Base-by-base conservation (phyloP, 2,797 vertebrate genomes). In the Ctenosaura bakeri region DNA sequence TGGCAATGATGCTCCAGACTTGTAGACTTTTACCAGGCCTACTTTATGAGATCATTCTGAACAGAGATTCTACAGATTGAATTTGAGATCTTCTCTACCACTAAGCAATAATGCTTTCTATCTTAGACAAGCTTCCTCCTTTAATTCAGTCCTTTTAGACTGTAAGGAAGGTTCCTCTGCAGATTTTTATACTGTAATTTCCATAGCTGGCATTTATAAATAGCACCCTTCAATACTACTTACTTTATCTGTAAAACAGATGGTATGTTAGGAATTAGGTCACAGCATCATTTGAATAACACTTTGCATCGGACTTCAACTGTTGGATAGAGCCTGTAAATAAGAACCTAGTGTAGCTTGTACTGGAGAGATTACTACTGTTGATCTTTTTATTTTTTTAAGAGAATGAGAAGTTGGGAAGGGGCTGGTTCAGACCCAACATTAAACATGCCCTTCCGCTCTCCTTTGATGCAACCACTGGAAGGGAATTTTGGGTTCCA, bases 131-230 rank as follows among this genome's bases (percentile, higher is more conserved):
- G 35, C 16, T 29, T 13, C 38, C 38, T 50, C 42, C 38, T 29
- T 82, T 82, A 22, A 82, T 32, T 16, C 35, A n/a, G 50, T 81
- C 13, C 14, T 84, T 50, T 84, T 46, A 84, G 62, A n/a, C 16
- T 69, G 26, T 14, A 50, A 26, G 24, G 18, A 77, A 46, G 38
- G 64, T 46, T 46, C 42, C 24, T 84, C 38, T 32, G 62, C 18
- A 84, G 56, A 66, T 50, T 84, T 84, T 84, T 24, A 83, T 64
- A 66, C 62, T 66, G 83, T 50, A 46, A 84, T 62, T 83, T 66
- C 13, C 59, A 83, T 46, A 66, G 38, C 38, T 66, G 62, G 6
- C 26, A n/a, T 66, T 69, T 66, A 29, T 83, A 83, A 84, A 46
- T 69, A 50, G 80, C 22, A 59, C 66, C 83, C 29, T 46, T 84